Evolutionary conservation across 2,888 invertebrate genomes (phyloP).

Genomic region (Branchipolynoe longqiensis): DNA sequence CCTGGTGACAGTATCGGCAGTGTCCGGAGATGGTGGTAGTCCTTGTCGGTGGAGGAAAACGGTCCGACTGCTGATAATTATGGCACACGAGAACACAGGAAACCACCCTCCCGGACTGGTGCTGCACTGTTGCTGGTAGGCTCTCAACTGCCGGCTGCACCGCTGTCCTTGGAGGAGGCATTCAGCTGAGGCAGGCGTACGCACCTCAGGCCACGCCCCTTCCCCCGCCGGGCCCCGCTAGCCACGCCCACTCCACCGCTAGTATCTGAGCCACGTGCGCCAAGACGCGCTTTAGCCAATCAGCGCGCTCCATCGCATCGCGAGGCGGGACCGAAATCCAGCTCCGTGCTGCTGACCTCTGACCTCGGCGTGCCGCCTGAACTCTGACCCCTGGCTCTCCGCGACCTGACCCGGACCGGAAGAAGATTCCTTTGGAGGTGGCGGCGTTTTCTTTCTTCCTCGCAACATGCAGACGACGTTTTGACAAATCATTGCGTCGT

Average conservation of each 20-base stretch:
- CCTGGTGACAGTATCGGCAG: neutral
- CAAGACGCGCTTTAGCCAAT: neutral
- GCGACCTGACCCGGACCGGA: neutral
- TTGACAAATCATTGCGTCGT: neutral
- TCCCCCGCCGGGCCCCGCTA: conserved; percentile 16
- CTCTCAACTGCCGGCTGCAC: neutral
- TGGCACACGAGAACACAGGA: neutral
- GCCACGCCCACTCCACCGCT: conserved; percentile 7
- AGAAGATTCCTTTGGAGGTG: conserved; percentile 20
- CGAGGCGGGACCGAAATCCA: neutral
- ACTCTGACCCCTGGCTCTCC: neutral
- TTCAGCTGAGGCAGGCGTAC: neutral
- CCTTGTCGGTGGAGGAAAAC: neutral
- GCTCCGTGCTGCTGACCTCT: neutral
- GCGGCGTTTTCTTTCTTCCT: conserved; percentile 30
- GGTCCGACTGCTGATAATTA: neutral
- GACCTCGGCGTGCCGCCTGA: neutral
- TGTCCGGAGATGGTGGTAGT: neutral
- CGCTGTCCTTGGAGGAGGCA: conserved; percentile 9
- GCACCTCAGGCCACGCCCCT: conserved; percentile 14
- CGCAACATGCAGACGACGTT: conserved; percentile 25
- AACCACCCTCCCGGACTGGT: neutral
- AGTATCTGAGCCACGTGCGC: conserved; percentile 26
- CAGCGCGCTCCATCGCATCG: neutral
- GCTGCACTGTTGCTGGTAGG: neutral